Evolutionary conservation across 2,113 vertebrate genomes (phyloP), one percentile per base, ranked within the genome.

Genomic region (Podarcis raffonei): DNA sequence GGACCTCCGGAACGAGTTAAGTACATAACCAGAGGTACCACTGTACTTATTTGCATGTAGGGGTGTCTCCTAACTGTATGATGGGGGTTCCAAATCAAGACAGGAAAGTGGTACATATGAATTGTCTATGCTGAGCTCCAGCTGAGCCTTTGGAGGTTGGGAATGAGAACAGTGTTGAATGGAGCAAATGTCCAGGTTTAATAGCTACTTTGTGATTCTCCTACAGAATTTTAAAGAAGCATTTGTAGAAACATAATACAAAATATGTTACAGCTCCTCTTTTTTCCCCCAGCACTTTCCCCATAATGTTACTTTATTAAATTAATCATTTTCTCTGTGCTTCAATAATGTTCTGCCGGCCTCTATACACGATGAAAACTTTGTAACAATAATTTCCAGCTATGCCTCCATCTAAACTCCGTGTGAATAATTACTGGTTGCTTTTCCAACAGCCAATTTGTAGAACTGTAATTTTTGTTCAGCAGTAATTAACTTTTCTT

Each of bases 381-480:
- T 85, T 92, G 91, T 85, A 88, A 82, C 76, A 93, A 96, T 92
- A 94, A 96, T 93, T 95, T 94, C 92, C 77, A n/a, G 81, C 91
- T 95, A 18, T 39, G 94, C 88, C 95, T 94, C 83, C 87, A 53
- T 92, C 90, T 89, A 69, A 88, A 92, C 6, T 68, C 92, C 79
- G 5, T 91, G 65, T 92, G 86, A 95, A 94, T 92, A 94, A 96
- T 93, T 95, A 92, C 71, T 89, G 87, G 35, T 90, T 90, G 65
- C 89, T 94, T 96, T 89, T 78, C 86, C 80, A 89, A 91, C 78
- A 94, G 86, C 90, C 92, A 92, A 94, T 94, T 96, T 94, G 83
- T 86, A 89, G 78, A 86, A 90, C 84, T 83, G 42, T 86, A 90
- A 92, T 92, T 95, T 95, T 94, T 92, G 57, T 71, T 93, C 87